Evolutionary conservation across 2,888 invertebrate species (phyloP).

Genomic region (Limenitis camilla): DNA sequence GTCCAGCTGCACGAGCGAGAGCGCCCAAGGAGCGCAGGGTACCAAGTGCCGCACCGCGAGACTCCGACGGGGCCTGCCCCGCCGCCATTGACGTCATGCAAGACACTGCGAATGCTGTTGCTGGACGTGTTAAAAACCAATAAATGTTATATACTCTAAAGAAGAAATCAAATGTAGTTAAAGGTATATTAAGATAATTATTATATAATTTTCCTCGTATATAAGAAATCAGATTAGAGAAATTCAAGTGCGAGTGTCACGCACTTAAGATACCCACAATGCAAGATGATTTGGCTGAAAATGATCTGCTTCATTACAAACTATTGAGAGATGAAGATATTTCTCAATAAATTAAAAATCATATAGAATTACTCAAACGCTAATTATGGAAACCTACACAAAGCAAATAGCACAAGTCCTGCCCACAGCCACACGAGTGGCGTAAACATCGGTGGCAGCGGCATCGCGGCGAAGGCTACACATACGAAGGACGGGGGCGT

Average conservation of each 20-base stretch:
- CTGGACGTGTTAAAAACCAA: constrained; percentile 52
- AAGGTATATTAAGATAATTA: too few species aligned
- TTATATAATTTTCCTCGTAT: too few species aligned
- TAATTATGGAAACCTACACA: constrained; percentile 79
- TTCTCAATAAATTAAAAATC: too few species aligned
- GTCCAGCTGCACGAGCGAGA: constrained; percentile 93
- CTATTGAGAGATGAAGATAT: too few species aligned
- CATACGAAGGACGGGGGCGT: constrained; percentile 90
- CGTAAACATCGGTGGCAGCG: constrained; percentile 45
- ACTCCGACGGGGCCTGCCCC: constrained; percentile 80
- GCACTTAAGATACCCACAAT: background rate
- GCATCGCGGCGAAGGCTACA: constrained; percentile 81
- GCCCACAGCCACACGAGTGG: constrained; percentile 78
- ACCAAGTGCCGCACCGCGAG: constrained; percentile 95
- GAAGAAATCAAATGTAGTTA: too few species aligned
- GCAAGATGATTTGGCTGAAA: too few species aligned
- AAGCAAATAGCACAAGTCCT: constrained; percentile 90
- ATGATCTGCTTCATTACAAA: too few species aligned
- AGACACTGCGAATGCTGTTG: constrained; percentile 95
- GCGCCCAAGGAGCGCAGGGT: constrained; percentile 96
- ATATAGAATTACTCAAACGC: background rate
- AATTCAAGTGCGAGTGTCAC: background rate
- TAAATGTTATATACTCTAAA: too few species aligned
- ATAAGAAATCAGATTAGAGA: background rate
- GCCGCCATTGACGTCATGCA: constrained; percentile 96